These are phyloP conservation scores for Lepidotrigona ventralis DNA, from an alignment of 1,140 invertebrate genomes.

Conservation along the genomic window DNA sequence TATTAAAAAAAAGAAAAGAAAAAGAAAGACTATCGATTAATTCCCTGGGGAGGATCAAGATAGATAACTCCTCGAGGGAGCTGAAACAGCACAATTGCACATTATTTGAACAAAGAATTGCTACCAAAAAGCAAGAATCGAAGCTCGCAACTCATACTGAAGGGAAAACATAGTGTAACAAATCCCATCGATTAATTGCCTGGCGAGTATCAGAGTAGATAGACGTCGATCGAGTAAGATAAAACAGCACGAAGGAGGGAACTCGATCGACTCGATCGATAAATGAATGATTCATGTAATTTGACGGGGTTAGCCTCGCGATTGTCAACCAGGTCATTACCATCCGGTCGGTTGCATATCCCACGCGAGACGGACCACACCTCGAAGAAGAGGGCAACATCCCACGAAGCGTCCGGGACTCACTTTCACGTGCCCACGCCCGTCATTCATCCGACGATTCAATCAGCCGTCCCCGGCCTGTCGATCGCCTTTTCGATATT, in stretches of 20 bases:
- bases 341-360: constrained; percentile 52
- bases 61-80: no score
- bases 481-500: constrained; percentile 52
- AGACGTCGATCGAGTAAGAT: neutral
- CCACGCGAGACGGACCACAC: constrained; percentile 60
- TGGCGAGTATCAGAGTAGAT: neutral
- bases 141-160: no score
- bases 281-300: constrained; percentile 54
- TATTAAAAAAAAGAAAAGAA: no score
- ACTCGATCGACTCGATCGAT: constrained; percentile 29
- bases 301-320: constrained; percentile 55
- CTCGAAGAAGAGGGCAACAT: constrained; percentile 58
- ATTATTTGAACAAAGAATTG: no score
- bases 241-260: constrained; percentile 13
- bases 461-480: constrained; percentile 52
- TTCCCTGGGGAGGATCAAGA: no score
- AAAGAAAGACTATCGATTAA: neutral
- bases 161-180: neutral
- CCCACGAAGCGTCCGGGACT: constrained; percentile 51
- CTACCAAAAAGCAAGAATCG: no score
- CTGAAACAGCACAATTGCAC: no score
- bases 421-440: constrained; percentile 64
- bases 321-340: constrained; percentile 60
- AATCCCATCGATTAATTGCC: neutral
- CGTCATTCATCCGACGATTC: constrained; percentile 62